Conservation (phyloP, 2,797 vertebrate genomes). For the Margarornis squamiger region DNA sequence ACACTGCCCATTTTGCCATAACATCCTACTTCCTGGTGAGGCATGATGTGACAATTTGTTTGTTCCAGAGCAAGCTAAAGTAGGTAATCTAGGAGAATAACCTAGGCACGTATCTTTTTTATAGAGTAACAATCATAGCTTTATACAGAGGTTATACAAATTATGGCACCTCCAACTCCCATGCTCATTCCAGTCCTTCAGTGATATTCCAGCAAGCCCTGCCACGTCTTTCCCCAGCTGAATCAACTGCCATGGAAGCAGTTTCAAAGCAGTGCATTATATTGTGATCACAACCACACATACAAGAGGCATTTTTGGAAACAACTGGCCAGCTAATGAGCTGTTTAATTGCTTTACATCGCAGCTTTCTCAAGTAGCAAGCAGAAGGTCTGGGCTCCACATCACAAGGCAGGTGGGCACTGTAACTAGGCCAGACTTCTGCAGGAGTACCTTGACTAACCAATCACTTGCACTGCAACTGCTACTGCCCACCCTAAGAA, state of each 20-base stretch:
- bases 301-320: neutral
- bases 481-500: neutral
- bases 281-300: neutral
- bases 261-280: neutral
- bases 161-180: neutral
- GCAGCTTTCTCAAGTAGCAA: neutral
- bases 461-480: neutral
- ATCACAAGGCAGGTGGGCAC: neutral
- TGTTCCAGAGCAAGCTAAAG: neutral
- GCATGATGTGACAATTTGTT: neutral
- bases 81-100: neutral
- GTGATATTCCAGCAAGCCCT: neutral
- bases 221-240: neutral
- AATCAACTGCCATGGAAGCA: neutral
- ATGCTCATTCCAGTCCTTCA: neutral
- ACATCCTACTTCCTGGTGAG: neutral
- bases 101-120: neutral
- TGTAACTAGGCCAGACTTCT: neutral
- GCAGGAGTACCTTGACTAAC: neutral
- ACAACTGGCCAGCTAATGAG: neutral
- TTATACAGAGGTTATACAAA: neutral
- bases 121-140: neutral
- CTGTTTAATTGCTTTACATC: neutral
- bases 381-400: neutral
- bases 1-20: neutral